Evolutionary conservation across 2,888 invertebrate genomes (phyloP), one percentile per base, ranked within the genome.

Genomic region (Agrypnus murinus): DNA sequence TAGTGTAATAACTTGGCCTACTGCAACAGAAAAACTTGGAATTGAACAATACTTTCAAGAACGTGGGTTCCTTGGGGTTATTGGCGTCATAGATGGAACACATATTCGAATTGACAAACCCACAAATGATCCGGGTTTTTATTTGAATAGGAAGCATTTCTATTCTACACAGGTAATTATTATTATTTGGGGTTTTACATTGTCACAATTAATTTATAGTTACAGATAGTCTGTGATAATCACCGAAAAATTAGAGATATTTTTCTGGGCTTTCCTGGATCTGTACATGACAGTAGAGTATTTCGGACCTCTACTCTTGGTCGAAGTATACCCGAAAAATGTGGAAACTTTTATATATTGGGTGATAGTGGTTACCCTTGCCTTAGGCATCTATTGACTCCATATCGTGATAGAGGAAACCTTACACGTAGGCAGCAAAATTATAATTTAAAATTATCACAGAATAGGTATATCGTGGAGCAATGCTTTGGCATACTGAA

Each of bases 401-500:
- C 72, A 15, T 68, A 32, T 45, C 58, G 50, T 43, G 59, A 72
- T 59, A 34, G 34, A 31, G 72, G 69, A 17, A 19, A 72, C 7
- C 25, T 72, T 12, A 59, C 53, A 9, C 64, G 38, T 46, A 25
- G 48, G 6, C 65, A 72, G 36, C n/a, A 8, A 8, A 64, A 59
- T 53, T 72, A 60, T 45, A 69, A 65, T 40, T 14, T 25, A n/a
- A 17, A 43, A 12, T 46, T 72, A 14, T 59, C 62, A 14, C 64
- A 45, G 55, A 69, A 69, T 43, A 19, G 69, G 6, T 69, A 69
- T 32, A 15, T 59, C n/a, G 65, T 72, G 7, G 72, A 69, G 59
- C 71, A 71, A 63, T 62, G 62, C 12, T 71, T 71, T 67, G 63
- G 71, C 10, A 31, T 67, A 31, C 50, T 72, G 38, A 72, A 72